phyloP scores from a whole-genome alignment of 2,888 invertebrate genomes.

The Noctuana brunneofusca region DNA sequence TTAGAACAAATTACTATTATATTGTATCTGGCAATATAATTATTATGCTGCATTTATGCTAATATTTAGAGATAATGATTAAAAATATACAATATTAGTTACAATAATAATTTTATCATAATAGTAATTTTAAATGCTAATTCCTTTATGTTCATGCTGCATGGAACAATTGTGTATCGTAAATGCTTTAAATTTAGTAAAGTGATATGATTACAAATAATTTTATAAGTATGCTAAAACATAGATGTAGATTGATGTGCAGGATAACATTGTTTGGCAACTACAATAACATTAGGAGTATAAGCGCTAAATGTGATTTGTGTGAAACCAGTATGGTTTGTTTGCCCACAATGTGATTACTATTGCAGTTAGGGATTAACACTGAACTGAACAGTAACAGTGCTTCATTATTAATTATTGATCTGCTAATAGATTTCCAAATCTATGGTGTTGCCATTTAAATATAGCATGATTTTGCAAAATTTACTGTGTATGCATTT shows the following conservation, averaged over 20 bases:
- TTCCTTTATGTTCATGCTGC: not conserved
- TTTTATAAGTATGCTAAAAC: slow-evolving; percentile 5
- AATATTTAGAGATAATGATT: not conserved
- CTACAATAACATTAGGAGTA: slow-evolving; percentile 6
- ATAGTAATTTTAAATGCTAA: not conserved
- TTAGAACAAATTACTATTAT: slow-evolving; percentile 9
- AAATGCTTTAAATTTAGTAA: slow-evolving; percentile 26
- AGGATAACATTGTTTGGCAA: slow-evolving; percentile 11
- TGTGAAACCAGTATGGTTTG: slow-evolving; percentile 44
- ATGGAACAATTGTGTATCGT: not conserved
- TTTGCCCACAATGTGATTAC: slow-evolving; percentile 58
- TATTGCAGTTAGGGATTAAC: slow-evolving; percentile 3
- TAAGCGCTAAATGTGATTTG: slow-evolving; percentile 44
- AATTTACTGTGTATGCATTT: not conserved
- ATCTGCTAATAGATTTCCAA: not conserved
- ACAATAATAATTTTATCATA: slow-evolving; percentile 1
- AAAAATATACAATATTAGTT: not conserved
- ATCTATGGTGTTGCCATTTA: not conserved
- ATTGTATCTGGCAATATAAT: slow-evolving; percentile 7
- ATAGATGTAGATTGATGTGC: not conserved
- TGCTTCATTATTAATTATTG: not conserved
- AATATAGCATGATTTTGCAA: not conserved
- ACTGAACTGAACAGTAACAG: not conserved
- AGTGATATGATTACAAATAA: slow-evolving; percentile 10
- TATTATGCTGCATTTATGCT: slow-evolving; percentile 14